Conservation (phyloP, 92 coral and sea anemone species). For the Chrysogorgia sp. region DNA sequence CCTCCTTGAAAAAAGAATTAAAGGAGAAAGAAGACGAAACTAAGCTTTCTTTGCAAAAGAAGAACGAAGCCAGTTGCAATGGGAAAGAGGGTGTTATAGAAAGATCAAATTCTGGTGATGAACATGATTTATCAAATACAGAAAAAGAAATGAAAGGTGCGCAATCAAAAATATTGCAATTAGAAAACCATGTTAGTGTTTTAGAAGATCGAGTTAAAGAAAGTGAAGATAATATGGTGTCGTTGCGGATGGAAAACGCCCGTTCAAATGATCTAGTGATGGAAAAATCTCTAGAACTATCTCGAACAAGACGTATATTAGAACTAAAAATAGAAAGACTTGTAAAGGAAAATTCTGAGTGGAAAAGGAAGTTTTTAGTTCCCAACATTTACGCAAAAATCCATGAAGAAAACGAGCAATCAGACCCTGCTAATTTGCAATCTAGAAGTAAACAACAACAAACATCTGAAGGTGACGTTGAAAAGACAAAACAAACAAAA, state of each 20-base stretch:
- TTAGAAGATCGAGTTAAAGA: slow-evolving; percentile 63
- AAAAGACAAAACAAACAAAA: slow-evolving; percentile 13
- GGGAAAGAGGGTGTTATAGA: slow-evolving; percentile 11
- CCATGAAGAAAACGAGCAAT: background rate
- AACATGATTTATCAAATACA: slow-evolving; percentile 35
- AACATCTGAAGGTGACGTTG: background rate
- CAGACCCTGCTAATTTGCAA: background rate
- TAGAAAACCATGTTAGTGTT: slow-evolving; percentile 51
- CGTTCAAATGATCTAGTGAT: slow-evolving; percentile 85
- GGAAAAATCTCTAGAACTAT: slow-evolving; percentile 93
- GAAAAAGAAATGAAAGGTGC: slow-evolving; percentile 57
- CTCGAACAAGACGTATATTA: slow-evolving; percentile 73
- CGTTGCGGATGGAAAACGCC: slow-evolving; percentile 73
- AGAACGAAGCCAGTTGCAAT: slow-evolving; percentile 58
- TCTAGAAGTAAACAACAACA: background rate
- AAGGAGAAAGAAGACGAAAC: slow-evolving; percentile 51
- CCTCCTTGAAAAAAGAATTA: slow-evolving; percentile 53
- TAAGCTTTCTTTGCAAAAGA: slow-evolving; percentile 35
- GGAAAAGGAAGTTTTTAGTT: slow-evolving; percentile 64
- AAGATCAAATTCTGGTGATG: slow-evolving; percentile 56
- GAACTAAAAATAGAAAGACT: slow-evolving; percentile 90
- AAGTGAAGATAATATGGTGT: slow-evolving; percentile 62
- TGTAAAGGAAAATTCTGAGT: slow-evolving; percentile 76
- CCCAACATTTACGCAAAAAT: slow-evolving; percentile 4
- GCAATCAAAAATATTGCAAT: slow-evolving; percentile 55